Evolutionary conservation across 2,888 invertebrate species (phyloP).

Genomic region (Leucophora obtusa): DNA sequence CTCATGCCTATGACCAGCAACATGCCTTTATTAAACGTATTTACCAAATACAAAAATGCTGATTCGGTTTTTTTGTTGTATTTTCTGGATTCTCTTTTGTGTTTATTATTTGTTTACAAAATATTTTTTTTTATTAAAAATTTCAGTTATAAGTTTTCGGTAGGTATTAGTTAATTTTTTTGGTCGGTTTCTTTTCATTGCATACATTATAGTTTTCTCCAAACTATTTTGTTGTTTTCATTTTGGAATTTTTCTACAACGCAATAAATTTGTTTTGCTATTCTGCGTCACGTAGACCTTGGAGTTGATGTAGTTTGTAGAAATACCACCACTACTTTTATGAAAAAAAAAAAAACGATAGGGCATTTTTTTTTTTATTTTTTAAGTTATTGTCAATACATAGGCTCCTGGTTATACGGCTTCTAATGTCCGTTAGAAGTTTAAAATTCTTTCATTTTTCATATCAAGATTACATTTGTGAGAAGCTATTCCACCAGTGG

Average conservation of each 20-base stretch:
- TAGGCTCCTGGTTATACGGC: background rate
- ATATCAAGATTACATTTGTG: no score
- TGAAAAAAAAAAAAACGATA: background rate
- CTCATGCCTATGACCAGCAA: background rate
- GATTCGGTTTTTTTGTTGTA: background rate
- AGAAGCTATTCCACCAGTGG: no score
- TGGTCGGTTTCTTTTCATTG: background rate
- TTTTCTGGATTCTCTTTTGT: slow-evolving; percentile 67
- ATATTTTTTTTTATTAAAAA: slow-evolving; percentile 17
- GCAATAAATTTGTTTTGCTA: slow-evolving; percentile 15
- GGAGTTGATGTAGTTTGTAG: background rate
- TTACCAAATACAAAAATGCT: background rate
- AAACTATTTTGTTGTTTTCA: slow-evolving; percentile 8
- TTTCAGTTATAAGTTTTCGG: slow-evolving; percentile 13
- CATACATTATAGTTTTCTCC: background rate
- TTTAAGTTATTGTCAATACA: background rate
- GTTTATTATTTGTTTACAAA: slow-evolving; percentile 69
- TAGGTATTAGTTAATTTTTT: slow-evolving; percentile 6
- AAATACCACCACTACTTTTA: background rate
- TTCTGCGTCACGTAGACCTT: slow-evolving; percentile 24
- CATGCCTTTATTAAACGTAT: background rate
- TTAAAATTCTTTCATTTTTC: no score
- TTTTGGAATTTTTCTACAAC: slow-evolving; percentile 37
- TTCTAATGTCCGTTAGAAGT: background rate
- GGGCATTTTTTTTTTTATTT: background rate